Base-by-base conservation (phyloP, 2,888 invertebrate genomes). In the Sinhomidia bicolor region DNA sequence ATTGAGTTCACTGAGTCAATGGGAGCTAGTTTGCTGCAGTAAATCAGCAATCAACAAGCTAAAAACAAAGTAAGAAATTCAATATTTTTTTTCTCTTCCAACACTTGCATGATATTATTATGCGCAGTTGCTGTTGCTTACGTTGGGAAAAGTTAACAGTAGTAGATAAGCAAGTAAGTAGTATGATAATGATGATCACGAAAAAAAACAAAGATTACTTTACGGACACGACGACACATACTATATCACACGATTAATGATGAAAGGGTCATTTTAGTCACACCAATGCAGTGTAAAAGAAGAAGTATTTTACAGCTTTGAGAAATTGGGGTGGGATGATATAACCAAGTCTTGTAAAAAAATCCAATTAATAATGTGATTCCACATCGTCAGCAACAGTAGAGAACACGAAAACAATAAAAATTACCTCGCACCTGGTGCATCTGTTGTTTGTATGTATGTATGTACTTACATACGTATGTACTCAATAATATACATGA, bases 1-100 rank as follows among this genome's bases (percentile, higher is more conserved):
- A 88, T 88, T 83, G 88, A 32, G 88, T 81, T 81, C 86, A 88
- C 44, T 82, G 57, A 87, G 74, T 81, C 86, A 81, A 81, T 82
- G 88, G 82, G 78, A 62, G 60, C 82, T 76, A 47, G 51, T 65
- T 54, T 9, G 20, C 29, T 32, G 51, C 9, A 74, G 81, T 60
- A 36, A 74, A 81, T 86, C 74, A 44, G 41, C 60, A 84, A 62
- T 76, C 60, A 79, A 87, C 23, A 80, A 51, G 71, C 71, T 14
- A 71, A 44, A 71, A 44, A 44, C 44, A 62, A 57, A 44, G 68
- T 20, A 74, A 44, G 82, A 87, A 80, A 76, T 76, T 81, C 87
- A 47, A 86, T 68, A 54, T 57, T 57, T 83, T 74, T 84, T n/a
- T n/a, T n/a, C n/a, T n/a, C n/a, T n/a, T 60, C 60, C 62, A 74